phyloP scores from a whole-genome alignment of 2,113 vertebrate genomes.

The Phasianus colchicus region DNA sequence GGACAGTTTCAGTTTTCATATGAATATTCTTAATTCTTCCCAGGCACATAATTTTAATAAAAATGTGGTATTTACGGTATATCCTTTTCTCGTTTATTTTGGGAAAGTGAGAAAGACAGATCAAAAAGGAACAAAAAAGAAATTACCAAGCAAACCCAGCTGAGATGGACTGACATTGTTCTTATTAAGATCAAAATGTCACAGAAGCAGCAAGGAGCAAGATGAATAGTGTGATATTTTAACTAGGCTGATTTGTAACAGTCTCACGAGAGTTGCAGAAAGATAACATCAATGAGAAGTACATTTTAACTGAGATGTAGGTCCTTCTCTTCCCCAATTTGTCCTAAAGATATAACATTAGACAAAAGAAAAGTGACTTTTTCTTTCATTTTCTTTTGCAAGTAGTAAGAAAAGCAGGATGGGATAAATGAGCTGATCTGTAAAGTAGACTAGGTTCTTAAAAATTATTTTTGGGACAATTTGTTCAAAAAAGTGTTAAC shows the following conservation, averaged over 20 bases:
- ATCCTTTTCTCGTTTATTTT: slow-evolving; percentile 21
- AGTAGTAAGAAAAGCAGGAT: background rate
- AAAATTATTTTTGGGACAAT: background rate
- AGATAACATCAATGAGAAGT: background rate
- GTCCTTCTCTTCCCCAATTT: background rate
- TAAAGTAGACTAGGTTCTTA: background rate
- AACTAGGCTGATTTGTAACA: background rate
- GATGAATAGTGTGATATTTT: background rate
- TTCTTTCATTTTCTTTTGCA: background rate
- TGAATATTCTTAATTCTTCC: background rate
- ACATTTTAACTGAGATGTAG: background rate
- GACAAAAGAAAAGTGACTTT: background rate
- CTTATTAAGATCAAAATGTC: slow-evolving; percentile 26
- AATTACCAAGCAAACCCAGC: background rate
- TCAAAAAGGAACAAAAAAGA: slow-evolving; percentile 17
- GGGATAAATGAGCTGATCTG: background rate
- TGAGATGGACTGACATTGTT: background rate
- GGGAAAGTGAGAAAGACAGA: background rate
- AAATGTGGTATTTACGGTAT: background rate
- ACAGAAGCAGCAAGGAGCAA: background rate
- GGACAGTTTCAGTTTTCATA: slow-evolving; percentile 10
- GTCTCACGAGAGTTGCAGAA: background rate
- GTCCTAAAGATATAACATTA: background rate
- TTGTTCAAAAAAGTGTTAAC: background rate
- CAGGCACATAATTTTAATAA: background rate